Evolutionary conservation across 2,113 vertebrate genomes (phyloP).

Genomic region (Ctenodactylus gundi): DNA sequence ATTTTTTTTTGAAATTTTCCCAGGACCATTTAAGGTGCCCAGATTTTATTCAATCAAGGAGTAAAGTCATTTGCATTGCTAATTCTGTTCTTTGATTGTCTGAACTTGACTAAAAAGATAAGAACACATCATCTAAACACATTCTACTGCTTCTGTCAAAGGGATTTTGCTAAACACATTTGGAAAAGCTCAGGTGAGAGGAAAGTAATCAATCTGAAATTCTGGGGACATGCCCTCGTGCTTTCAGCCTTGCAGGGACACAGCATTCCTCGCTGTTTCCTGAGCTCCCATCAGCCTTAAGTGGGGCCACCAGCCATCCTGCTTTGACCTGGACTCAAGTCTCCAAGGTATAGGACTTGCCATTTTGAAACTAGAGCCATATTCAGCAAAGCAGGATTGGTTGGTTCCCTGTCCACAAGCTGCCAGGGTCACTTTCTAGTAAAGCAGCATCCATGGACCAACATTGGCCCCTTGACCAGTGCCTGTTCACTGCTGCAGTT

Average conservation of each 20-base stretch:
- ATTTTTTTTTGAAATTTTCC: not conserved
- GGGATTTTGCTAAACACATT: not conserved
- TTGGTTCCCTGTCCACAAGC: too few species aligned
- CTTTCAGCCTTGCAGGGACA: not conserved
- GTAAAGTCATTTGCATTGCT: not conserved
- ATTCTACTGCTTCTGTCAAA: not conserved
- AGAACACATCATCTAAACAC: not conserved
- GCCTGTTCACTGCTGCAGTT: rapidly evolving
- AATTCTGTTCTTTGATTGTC: not conserved
- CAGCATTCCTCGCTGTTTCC: rapidly evolving
- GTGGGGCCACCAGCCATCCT: not conserved
- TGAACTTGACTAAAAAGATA: not conserved
- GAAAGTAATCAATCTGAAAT: rapidly evolving
- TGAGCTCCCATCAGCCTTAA: rapidly evolving
- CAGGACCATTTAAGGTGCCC: not conserved
- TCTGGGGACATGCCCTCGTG: rapidly evolving
- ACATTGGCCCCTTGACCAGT: rapidly evolving
- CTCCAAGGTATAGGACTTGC: not conserved
- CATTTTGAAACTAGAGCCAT: not conserved
- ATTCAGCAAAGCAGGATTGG: not conserved
- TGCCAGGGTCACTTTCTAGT: not conserved
- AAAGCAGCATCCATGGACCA: too few species aligned
- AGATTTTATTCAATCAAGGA: not conserved
- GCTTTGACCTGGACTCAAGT: not conserved
- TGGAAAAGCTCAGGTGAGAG: not conserved